Evolutionary conservation across 2,888 invertebrate genomes (phyloP).

Genomic region (Ectobius pallidus): DNA sequence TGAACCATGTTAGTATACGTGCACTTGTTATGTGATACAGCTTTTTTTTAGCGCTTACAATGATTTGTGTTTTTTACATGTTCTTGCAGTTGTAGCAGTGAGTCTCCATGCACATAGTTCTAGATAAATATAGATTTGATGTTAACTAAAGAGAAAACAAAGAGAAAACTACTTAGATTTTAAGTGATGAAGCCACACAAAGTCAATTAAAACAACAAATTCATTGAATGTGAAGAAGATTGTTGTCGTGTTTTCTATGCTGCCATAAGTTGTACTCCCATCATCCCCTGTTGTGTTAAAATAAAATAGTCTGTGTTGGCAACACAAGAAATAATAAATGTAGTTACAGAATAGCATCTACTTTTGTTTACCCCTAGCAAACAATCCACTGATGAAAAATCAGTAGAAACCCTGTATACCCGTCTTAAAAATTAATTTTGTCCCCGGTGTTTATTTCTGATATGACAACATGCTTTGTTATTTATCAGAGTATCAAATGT

Average conservation of each 20-base stretch:
- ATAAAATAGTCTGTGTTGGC: constrained; percentile 14
- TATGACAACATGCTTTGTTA: no score
- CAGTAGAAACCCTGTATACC: no score
- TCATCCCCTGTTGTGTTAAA: not conserved
- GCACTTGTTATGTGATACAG: no score
- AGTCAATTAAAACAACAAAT: constrained; percentile 39
- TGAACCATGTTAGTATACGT: no score
- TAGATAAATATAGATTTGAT: constrained; percentile 1
- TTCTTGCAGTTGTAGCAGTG: not conserved
- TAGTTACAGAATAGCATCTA: no score
- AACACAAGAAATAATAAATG: constrained; percentile 17
- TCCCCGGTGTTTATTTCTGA: no score
- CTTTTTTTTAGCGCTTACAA: no score
- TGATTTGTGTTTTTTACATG: no score
- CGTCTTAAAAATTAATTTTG: no score
- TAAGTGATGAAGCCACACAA: constrained; percentile 37
- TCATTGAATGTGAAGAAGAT: constrained; percentile 29
- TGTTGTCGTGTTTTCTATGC: constrained; percentile 38
- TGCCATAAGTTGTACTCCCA: constrained; percentile 24
- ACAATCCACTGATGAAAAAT: no score
- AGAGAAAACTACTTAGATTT: constrained; percentile 34
- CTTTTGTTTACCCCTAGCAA: no score
- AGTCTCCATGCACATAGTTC: constrained; percentile 2
- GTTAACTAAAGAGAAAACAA: not conserved
- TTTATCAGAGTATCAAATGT: no score